Evolutionary conservation across 2,113 vertebrate genomes (phyloP).

Genomic region (Ivindomyrus marchei): DNA sequence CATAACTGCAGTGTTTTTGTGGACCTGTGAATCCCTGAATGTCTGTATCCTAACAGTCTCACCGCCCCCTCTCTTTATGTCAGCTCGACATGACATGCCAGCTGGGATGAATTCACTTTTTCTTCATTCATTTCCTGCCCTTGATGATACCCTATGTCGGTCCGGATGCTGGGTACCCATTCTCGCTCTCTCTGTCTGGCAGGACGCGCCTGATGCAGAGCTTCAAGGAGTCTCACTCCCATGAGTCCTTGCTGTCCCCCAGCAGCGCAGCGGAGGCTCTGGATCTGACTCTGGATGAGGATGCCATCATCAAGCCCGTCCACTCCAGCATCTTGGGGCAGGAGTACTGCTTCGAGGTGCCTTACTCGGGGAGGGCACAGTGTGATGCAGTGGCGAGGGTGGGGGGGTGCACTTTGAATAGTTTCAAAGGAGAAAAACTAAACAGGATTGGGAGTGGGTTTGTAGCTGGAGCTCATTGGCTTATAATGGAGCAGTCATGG

Average conservation of each 20-base stretch:
- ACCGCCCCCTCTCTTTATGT: constrained; percentile 9
- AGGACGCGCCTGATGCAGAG: constrained; percentile 92
- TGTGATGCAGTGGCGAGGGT: not conserved
- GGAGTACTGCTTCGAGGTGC: constrained; percentile 94
- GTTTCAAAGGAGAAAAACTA: not conserved
- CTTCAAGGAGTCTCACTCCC: constrained; percentile 93
- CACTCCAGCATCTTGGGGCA: constrained; percentile 94
- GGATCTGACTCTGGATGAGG: constrained; percentile 89
- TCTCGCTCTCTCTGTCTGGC: constrained; percentile 27
- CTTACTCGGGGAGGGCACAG: not conserved
- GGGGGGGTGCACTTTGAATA: not conserved
- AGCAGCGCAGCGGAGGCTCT: constrained; percentile 88
- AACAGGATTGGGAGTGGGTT: not conserved
- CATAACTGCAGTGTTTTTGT: not conserved
- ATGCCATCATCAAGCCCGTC: constrained; percentile 87
- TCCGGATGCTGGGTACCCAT: not conserved
- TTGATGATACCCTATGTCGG: not conserved
- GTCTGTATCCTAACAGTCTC: not conserved
- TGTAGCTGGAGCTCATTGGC: not conserved
- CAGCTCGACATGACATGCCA: not conserved
- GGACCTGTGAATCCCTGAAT: not conserved
- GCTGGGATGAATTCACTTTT: not conserved
- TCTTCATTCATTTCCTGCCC: constrained; percentile 5
- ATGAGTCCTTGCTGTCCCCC: constrained; percentile 87
- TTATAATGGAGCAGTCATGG: not conserved